phyloP scores from a whole-genome alignment of 2,888 invertebrate genomes.

The Tachina grossa region DNA sequence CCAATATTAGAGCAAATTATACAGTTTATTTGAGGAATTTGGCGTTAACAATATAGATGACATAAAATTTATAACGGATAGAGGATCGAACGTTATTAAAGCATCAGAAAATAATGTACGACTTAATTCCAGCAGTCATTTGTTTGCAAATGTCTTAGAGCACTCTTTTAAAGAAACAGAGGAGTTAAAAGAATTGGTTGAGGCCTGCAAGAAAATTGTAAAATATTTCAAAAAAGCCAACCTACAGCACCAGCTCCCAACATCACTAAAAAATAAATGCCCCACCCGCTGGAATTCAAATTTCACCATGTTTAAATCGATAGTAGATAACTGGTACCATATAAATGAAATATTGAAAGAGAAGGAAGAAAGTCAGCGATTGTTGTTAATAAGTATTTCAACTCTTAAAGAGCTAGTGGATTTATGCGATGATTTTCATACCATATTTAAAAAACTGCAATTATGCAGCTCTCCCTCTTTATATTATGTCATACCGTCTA shows the following conservation, averaged over 20 bases:
- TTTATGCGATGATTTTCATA: slow-evolving; percentile 17
- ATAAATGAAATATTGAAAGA: slow-evolving; percentile 11
- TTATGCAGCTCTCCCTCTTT: neutral
- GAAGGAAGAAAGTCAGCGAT: slow-evolving; percentile 18
- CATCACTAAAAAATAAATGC: slow-evolving; percentile 4
- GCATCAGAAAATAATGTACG: no score
- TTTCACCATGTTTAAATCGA: slow-evolving; percentile 18
- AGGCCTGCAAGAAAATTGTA: neutral
- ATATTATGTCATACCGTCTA: slow-evolving; percentile 21
- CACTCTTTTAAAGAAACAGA: slow-evolving; percentile 7
- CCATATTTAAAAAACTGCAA: slow-evolving; percentile 8
- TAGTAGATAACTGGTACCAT: slow-evolving; percentile 19
- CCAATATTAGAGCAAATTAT: slow-evolving; percentile 56
- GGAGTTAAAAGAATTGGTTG: slow-evolving; percentile 1
- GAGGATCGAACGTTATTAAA: no score
- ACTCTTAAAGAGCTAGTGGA: neutral
- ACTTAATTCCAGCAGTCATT: slow-evolving; percentile 5
- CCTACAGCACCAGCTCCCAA: slow-evolving; percentile 12
- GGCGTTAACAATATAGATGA: slow-evolving; percentile 52
- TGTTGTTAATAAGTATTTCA: slow-evolving; percentile 58
- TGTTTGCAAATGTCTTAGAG: slow-evolving; percentile 7
- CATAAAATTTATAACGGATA: slow-evolving; percentile 46
- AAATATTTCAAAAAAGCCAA: slow-evolving; percentile 11
- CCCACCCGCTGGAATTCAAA: slow-evolving; percentile 3
- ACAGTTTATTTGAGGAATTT: slow-evolving; percentile 60